Percentiles rank a stretch among this genome's conserved stretches.
Evolutionary conservation across 1,140 invertebrate species (phyloP).

Genomic region (Drosophila novamexicana): DNA sequence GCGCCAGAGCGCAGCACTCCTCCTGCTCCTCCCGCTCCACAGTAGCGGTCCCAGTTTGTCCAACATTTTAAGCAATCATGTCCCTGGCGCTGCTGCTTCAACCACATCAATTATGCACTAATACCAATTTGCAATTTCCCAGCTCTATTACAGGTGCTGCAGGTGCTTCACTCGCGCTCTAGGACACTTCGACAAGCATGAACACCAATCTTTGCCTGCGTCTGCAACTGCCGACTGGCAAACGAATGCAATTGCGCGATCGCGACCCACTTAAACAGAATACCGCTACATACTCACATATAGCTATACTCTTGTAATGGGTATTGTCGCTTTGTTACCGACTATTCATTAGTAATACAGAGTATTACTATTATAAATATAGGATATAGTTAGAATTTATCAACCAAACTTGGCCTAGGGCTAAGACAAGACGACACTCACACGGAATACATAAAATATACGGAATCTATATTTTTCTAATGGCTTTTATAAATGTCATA

Average conservation of each 20-base stretch:
- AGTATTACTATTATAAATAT: too few species aligned
- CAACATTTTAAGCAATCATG: background rate
- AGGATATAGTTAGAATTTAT: too few species aligned
- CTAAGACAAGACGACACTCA: too few species aligned
- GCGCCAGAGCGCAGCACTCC: constrained; percentile 24
- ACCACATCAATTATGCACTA: background rate
- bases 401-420: too few species aligned
- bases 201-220: background rate
- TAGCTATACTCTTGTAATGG: background rate
- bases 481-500: too few species aligned
- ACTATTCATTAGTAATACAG: too few species aligned
- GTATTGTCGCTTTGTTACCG: background rate
- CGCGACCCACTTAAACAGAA: constrained; percentile 36
- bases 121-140: constrained; percentile 6
- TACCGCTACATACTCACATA: background rate
- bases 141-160: constrained; percentile 13
- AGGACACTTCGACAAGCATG: constrained; percentile 3
- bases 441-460: too few species aligned
- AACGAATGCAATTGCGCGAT: constrained; percentile 12
- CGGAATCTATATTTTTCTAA: too few species aligned
- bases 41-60: background rate
- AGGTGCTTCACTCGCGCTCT: constrained; percentile 10
- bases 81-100: background rate
- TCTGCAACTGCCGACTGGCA: background rate
- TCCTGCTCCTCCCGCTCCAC: background rate